Conservation (phyloP, 2,888 invertebrate genomes). For the Stenolophus ochropezus region DNA sequence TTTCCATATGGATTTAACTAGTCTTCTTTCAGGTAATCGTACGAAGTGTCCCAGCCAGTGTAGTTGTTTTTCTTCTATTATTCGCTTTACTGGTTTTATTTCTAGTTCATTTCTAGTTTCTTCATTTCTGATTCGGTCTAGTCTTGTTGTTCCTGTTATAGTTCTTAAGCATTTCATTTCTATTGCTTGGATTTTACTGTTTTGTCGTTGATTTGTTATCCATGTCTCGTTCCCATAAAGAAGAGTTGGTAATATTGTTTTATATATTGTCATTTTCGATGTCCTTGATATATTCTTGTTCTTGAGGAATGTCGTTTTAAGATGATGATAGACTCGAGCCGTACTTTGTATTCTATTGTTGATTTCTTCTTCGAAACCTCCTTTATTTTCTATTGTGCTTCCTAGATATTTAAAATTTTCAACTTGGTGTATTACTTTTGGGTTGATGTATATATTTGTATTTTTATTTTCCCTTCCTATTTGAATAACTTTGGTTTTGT, state of each 20-base stretch:
- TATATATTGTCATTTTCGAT: too few species aligned
- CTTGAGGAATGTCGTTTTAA: too few species aligned
- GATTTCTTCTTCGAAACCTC: conserved; percentile 48
- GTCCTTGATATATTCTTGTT: too few species aligned
- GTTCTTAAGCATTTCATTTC: too few species aligned
- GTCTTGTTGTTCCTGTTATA: too few species aligned
- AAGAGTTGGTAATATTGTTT: too few species aligned
- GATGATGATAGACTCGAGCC: background rate
- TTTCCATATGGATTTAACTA: background rate
- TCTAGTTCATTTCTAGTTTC: too few species aligned
- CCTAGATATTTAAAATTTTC: conserved; percentile 53
- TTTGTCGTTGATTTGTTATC: too few species aligned
- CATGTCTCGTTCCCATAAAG: too few species aligned
- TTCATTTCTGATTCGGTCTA: too few species aligned
- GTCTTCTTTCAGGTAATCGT: background rate
- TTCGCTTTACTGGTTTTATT: too few species aligned
- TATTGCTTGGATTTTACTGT: too few species aligned
- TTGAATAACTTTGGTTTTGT: conserved; percentile 46
- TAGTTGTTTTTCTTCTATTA: background rate
- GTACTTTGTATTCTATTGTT: conserved; percentile 38
- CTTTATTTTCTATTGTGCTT: conserved; percentile 50
- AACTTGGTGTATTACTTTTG: conserved; percentile 50
- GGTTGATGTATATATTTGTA: background rate
- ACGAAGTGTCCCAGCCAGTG: background rate
- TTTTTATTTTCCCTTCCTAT: background rate